phyloP scores from a whole-genome alignment of 2,113 vertebrate genomes.

The Lasiurus cinereus region DNA sequence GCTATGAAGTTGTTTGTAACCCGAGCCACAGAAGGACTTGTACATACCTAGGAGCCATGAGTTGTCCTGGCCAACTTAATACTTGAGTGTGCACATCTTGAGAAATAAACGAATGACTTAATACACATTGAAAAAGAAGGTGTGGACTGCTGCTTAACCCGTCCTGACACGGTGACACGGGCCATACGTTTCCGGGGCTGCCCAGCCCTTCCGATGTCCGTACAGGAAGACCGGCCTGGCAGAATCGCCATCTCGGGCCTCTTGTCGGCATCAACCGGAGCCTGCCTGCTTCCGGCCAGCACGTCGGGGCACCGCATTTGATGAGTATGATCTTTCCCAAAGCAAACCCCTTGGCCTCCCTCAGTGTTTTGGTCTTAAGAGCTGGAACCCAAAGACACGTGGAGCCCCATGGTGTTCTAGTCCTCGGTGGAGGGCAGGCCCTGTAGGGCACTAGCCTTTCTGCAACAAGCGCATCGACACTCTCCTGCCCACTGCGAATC shows the following conservation, averaged over 20 bases:
- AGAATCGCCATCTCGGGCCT: background rate
- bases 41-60: conserved; percentile 81
- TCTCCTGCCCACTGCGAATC: background rate
- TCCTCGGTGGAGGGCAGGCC: too few relatives aligned
- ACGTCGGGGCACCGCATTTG: background rate
- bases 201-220: background rate
- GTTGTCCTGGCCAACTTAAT: conserved; percentile 76
- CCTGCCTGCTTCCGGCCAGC: background rate
- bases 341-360: background rate
- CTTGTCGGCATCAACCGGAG: background rate
- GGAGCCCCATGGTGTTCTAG: background rate
- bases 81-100: conserved; percentile 87
- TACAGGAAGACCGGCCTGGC: background rate
- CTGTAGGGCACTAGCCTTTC: background rate
- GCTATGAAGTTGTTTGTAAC: conserved; percentile 84
- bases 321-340: background rate
- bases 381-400: background rate
- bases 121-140: conserved; percentile 76
- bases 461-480: rapidly evolving
- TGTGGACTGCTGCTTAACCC: conserved; percentile 69
- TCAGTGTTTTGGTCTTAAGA: background rate
- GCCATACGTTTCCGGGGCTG: background rate
- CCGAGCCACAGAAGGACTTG: conserved; percentile 81
- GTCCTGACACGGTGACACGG: background rate
- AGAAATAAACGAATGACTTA: conserved; percentile 87